phyloP scores from a whole-genome alignment of 2,888 invertebrate genomes.

The Elegia similella region DNA sequence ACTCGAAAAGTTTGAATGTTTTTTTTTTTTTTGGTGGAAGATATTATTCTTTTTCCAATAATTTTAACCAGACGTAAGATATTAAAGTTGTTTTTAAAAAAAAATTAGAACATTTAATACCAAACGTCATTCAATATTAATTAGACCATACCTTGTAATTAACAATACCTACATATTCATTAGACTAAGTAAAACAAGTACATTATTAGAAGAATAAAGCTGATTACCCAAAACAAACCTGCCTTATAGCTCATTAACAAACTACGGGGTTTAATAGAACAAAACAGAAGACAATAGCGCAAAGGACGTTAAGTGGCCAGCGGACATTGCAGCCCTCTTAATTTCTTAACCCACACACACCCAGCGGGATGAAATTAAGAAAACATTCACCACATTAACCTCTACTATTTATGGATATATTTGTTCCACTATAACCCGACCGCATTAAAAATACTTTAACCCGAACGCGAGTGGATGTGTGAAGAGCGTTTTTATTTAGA shows the following conservation, averaged over 20 bases:
- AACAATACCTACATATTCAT: background rate
- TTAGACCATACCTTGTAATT: too few species aligned
- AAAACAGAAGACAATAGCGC: slow-evolving; percentile 70
- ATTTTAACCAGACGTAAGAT: too few species aligned
- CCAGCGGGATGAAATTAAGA: slow-evolving; percentile 79
- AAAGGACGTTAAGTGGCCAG: slow-evolving; percentile 65
- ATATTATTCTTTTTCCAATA: too few species aligned
- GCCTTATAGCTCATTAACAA: slow-evolving; percentile 67
- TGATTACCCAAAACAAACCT: slow-evolving; percentile 37
- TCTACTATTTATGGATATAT: slow-evolving; percentile 53
- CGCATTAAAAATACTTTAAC: slow-evolving; percentile 38
- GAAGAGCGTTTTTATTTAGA: slow-evolving; percentile 29
- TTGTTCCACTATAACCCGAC: slow-evolving; percentile 39
- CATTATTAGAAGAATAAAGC: slow-evolving; percentile 22
- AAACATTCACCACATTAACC: slow-evolving; percentile 73
- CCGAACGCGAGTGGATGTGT: slow-evolving; percentile 28
- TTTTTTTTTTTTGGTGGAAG: too few species aligned
- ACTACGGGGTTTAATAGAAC: slow-evolving; percentile 69
- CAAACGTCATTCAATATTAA: too few species aligned
- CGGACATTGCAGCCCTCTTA: slow-evolving; percentile 74
- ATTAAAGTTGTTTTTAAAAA: too few species aligned
- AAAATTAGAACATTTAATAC: too few species aligned
- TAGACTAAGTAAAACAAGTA: background rate
- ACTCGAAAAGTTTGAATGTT: too few species aligned
- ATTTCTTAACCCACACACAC: slow-evolving; percentile 75